These are phyloP conservation scores for Chouioia cunea DNA, from an alignment of 2,888 invertebrate species.

Conservation along the genomic window DNA sequence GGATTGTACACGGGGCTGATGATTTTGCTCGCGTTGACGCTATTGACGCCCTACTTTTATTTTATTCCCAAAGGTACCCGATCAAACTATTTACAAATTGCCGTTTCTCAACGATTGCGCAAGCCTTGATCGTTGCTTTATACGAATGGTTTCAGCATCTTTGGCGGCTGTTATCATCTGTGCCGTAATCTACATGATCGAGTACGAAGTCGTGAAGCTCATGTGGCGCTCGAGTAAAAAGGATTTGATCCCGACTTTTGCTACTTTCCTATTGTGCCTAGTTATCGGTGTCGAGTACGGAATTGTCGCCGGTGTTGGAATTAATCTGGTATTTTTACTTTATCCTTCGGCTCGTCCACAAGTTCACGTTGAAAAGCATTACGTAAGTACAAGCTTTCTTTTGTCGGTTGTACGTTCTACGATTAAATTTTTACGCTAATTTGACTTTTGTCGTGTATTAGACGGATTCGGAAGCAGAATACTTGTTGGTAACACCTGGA, in stretches of 20 bases:
- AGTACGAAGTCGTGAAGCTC: slow-evolving; percentile 88
- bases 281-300: slow-evolving; percentile 88
- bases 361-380: slow-evolving; percentile 78
- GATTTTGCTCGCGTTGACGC: slow-evolving; percentile 85
- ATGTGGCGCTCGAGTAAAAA: slow-evolving; percentile 87
- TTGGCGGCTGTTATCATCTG: slow-evolving; percentile 94
- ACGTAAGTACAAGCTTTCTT: slow-evolving; percentile 69
- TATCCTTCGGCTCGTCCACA: slow-evolving; percentile 87
- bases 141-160: slow-evolving; percentile 72
- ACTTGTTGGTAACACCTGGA: slow-evolving; percentile 82
- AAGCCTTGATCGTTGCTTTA: too few relatives aligned
- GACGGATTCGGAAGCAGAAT: slow-evolving; percentile 78
- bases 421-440: too few relatives aligned
- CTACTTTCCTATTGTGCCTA: slow-evolving; percentile 87
- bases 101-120: too few relatives aligned
- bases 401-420: too few relatives aligned
- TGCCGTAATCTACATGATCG: slow-evolving; percentile 95
- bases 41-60: slow-evolving; percentile 90
- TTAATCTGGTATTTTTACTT: slow-evolving; percentile 82
- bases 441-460: slow-evolving; percentile 65
- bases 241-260: slow-evolving; percentile 83
- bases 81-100: not conserved
- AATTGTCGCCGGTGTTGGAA: slow-evolving; percentile 84
- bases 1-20: slow-evolving; percentile 86
- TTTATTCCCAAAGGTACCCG: slow-evolving; percentile 80